phyloP scores from a whole-genome alignment of 2,888 invertebrate species.

The Hecatera dysodea region DNA sequence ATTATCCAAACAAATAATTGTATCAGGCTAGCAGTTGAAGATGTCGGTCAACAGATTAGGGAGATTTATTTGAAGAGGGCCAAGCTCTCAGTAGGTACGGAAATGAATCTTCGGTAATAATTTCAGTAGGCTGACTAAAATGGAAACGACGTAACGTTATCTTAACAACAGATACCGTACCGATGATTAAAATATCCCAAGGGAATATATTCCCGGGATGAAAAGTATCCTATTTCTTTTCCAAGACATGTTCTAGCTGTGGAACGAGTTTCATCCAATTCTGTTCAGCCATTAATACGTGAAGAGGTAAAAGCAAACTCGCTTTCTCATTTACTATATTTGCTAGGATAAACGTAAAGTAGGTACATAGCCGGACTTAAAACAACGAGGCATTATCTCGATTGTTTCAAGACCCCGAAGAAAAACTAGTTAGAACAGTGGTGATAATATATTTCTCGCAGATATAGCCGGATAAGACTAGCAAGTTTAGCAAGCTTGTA shows the following conservation, averaged over 20 bases:
- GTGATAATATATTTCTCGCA: neutral
- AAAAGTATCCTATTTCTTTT: no score
- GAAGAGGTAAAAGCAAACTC: no score
- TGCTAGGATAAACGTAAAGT: no score
- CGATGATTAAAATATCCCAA: neutral
- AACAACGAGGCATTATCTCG: no score
- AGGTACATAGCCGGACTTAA: no score
- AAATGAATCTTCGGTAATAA: conserved; percentile 5
- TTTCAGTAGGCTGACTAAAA: neutral
- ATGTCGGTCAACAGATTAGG: conserved; percentile 44
- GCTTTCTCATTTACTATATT: no score
- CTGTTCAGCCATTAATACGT: no score
- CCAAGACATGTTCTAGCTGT: no score
- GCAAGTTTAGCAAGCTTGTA: neutral
- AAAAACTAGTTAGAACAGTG: neutral
- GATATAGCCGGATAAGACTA: neutral
- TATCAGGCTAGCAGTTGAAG: conserved; percentile 49
- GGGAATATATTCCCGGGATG: no score
- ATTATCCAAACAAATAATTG: conserved; percentile 44
- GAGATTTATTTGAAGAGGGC: conserved; percentile 26
- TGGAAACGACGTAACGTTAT: neutral
- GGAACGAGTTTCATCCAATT: no score
- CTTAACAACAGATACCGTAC: neutral
- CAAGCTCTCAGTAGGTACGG: neutral
- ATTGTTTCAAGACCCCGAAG: neutral